Evolutionary conservation across 2,888 invertebrate species (phyloP).

Genomic region (Amphiduros pacificus): DNA sequence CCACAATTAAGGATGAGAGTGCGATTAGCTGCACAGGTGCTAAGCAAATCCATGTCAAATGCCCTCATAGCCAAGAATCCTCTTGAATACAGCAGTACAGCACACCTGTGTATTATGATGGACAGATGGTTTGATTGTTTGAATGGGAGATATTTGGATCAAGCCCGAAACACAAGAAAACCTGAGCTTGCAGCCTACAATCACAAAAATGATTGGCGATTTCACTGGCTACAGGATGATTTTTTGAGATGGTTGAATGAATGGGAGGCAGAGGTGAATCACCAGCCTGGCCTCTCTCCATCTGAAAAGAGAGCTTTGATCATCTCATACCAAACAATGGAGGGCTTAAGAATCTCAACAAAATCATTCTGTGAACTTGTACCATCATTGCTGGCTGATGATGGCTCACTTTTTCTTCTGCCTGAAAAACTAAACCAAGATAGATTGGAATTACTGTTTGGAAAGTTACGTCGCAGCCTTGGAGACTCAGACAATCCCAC

Average conservation of each 20-base stretch:
- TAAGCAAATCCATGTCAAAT: slow-evolving; percentile 6
- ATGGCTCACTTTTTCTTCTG: not conserved
- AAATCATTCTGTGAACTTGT: not conserved
- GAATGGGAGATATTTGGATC: slow-evolving; percentile 1
- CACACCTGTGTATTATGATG: not conserved
- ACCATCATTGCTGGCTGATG: not conserved
- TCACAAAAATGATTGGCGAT: not conserved
- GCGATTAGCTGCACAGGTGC: not conserved
- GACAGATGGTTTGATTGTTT: slow-evolving; percentile 9
- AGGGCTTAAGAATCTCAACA: slow-evolving; percentile 4
- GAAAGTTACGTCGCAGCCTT: slow-evolving; percentile 3
- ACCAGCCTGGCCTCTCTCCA: not conserved
- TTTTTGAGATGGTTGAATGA: slow-evolving; percentile 3
- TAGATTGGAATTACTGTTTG: slow-evolving; percentile 3
- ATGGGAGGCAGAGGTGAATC: not conserved
- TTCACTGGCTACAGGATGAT: not conserved
- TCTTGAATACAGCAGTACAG: not conserved
- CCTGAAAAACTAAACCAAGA: slow-evolving; percentile 11
- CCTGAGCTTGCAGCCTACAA: not conserved
- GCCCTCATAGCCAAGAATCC: not conserved
- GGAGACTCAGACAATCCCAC: slow-evolving; percentile 4
- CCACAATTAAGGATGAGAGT: slow-evolving; percentile 7
- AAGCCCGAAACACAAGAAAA: not conserved
- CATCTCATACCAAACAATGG: not conserved
- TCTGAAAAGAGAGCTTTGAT: not conserved